A percentile compares a stretch with the other conserved stretches of the same genome.
phyloP scores from a whole-genome alignment of 2,888 invertebrate species.

The Drosophila mulleri region DNA sequence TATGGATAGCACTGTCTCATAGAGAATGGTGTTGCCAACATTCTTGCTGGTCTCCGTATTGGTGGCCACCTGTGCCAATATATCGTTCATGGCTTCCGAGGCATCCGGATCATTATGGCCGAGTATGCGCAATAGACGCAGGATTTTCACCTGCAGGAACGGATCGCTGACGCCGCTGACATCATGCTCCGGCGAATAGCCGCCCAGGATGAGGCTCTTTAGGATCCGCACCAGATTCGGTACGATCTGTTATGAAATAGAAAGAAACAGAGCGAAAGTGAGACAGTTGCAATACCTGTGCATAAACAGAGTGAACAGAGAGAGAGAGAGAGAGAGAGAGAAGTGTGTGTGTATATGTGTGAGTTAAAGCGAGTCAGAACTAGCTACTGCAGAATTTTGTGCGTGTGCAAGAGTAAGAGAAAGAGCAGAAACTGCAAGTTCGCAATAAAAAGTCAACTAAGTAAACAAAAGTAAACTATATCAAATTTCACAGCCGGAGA shows the following conservation, averaged over 20 bases:
- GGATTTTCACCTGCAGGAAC: constrained; percentile 99
- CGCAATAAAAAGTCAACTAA: constrained; percentile 18
- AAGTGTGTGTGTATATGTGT: neutral
- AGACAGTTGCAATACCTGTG: neutral
- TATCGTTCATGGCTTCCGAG: constrained; percentile 99
- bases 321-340: constrained; percentile 22
- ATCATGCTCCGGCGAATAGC: constrained; percentile 99
- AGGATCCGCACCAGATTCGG: constrained; percentile 99
- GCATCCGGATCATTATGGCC: constrained; percentile 98
- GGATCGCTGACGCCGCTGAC: constrained; percentile 99
- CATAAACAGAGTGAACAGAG: constrained; percentile 5
- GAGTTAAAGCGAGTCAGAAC: constrained; percentile 34
- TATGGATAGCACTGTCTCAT: constrained; percentile 99
- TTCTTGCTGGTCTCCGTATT: constrained; percentile 99
- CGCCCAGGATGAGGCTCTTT: constrained; percentile 98
- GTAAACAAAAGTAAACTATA: constrained; percentile 15
- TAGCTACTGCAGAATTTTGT: constrained; percentile 31
- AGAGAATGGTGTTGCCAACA: constrained; percentile 99
- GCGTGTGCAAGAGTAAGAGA: constrained; percentile 25
- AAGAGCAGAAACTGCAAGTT: constrained; percentile 13
- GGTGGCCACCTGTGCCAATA: constrained; percentile 99
- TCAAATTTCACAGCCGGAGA: neutral
- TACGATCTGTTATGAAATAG: constrained; percentile 91
- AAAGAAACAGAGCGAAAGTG: constrained; percentile 12
- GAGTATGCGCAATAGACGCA: constrained; percentile 96